Conservation (phyloP, 2,888 invertebrate genomes). For the Neoascia interrupta region DNA sequence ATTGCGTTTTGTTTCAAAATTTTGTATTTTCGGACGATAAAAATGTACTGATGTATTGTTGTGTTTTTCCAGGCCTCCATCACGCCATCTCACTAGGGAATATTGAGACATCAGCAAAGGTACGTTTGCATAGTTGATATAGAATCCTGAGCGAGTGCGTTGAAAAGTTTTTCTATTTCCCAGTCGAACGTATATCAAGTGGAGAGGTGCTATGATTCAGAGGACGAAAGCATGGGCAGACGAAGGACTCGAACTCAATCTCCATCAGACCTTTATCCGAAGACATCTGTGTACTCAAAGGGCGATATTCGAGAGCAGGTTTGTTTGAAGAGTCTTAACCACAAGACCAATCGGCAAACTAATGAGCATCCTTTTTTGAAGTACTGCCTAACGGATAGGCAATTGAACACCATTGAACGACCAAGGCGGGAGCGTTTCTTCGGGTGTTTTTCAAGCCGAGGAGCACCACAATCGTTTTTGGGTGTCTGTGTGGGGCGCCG, state of each 20-base stretch:
- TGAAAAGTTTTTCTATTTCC: slow-evolving; percentile 26
- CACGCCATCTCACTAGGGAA: slow-evolving; percentile 80
- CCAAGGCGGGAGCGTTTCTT: slow-evolving; percentile 84
- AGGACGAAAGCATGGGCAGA: slow-evolving; percentile 89
- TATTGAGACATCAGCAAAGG: slow-evolving; percentile 78
- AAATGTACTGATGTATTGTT: neutral
- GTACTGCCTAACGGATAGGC: slow-evolving; percentile 95
- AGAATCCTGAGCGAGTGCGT: neutral
- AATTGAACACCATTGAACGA: slow-evolving; percentile 88
- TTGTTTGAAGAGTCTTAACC: slow-evolving; percentile 1
- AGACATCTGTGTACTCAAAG: slow-evolving; percentile 87
- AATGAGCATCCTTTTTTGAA: slow-evolving; percentile 54
- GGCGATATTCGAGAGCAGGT: slow-evolving; percentile 90
- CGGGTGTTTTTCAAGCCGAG: slow-evolving; percentile 87
- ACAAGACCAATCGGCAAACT: neutral
- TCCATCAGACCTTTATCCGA: slow-evolving; percentile 79
- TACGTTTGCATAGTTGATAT: slow-evolving; percentile 63
- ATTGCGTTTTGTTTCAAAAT: slow-evolving; percentile 44
- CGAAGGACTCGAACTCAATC: slow-evolving; percentile 82
- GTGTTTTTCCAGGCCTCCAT: slow-evolving; percentile 76
- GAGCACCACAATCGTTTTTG: slow-evolving; percentile 84
- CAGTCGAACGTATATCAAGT: slow-evolving; percentile 75
- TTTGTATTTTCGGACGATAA: no score
- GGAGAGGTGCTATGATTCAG: slow-evolving; percentile 87
- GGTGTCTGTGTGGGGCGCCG: slow-evolving; percentile 93